A percentile compares a stretch with the other conserved stretches of the same genome.
These are phyloP conservation scores for Dione vanillae DNA, from an alignment of 2,888 invertebrate species.

Conservation along the genomic window DNA sequence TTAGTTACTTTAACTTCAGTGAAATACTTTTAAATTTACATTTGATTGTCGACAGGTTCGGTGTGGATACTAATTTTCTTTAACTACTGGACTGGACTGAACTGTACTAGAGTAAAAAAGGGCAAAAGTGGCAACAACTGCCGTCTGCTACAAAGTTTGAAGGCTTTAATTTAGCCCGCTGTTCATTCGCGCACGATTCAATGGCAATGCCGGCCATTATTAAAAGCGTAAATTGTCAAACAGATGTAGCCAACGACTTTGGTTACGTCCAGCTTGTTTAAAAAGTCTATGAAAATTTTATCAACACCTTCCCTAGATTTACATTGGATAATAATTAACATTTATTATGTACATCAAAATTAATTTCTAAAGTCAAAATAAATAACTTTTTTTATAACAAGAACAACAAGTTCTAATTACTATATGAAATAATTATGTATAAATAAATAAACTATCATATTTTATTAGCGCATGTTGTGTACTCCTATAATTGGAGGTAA, in stretches of 20 bases:
- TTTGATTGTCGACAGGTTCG: conserved; percentile 51
- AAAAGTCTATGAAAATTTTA: conserved; percentile 68
- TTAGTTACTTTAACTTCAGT: background rate
- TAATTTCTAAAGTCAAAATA: too few species aligned
- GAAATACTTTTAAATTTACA: conserved; percentile 4
- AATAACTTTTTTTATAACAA: too few species aligned
- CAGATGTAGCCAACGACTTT: conserved; percentile 79
- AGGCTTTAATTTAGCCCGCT: conserved; percentile 78
- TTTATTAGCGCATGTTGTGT: too few species aligned
- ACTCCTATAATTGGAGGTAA: too few species aligned
- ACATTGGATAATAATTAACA: too few species aligned
- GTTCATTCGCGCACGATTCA: conserved; percentile 81
- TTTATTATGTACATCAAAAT: background rate
- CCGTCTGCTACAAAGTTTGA: conserved; percentile 71
- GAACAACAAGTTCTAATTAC: too few species aligned
- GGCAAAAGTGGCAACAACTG: conserved; percentile 59
- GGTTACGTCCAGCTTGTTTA: conserved; percentile 67
- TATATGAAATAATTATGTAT: too few species aligned
- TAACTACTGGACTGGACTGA: conserved; percentile 45
- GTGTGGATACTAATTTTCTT: conserved; percentile 63
- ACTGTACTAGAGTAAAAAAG: conserved; percentile 58
- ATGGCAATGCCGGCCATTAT: conserved; percentile 79
- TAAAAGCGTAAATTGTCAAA: conserved; percentile 83
- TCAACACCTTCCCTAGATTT: conserved; percentile 33
- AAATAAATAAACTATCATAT: background rate